Evolutionary conservation across 2,888 invertebrate species (phyloP), one percentile per base, ranked within the genome.

Genomic region (Ennomos quercinarius): DNA sequence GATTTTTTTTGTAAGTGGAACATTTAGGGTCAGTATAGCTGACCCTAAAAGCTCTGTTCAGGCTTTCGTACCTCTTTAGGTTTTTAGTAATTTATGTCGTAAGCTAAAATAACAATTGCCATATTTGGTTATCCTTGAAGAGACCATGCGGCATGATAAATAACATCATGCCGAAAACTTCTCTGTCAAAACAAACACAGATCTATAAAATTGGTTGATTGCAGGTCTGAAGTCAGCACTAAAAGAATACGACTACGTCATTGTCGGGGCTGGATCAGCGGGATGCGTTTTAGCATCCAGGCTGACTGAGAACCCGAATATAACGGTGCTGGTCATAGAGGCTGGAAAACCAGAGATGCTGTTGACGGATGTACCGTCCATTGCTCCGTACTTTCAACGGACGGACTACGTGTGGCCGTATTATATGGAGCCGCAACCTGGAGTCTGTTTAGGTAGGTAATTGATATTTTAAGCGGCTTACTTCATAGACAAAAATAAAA

Each of bases 331-430:
- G 0, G 77, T 96, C 0, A 69, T 96, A 36, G 96, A 96, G 80
- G 94, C 94, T 0, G 88, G 88, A 1, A 80, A 75, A 50, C 81
- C 86, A 6, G 88, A 89, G 68, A 81, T 76, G 68, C 57, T 93
- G 1, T 66, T 93, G 4, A 93, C 93, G 1, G 94, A 94, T 61
- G 73, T 94, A 0, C 94, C 95, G 0, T 79, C 89, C 0, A 78
- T 94, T 1, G 93, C 93, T 0, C 91, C 93, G 0, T 93, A 86
- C 73, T 93, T 94, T 61, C 95, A 95, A 71, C 79, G 92, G 49
- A 94, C 94, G 0, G 91, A 93, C 35, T 94, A 93, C 71, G 92
- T 94, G 60, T 95, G 95, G 95, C 93, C 91, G 13, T 95, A 94
- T 80, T 91, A 84, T 48, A 94, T 94, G 68, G 94, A 95, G 68